Evolutionary conservation across 2,113 vertebrate genomes (phyloP).

Genomic region (Lathamus discolor): DNA sequence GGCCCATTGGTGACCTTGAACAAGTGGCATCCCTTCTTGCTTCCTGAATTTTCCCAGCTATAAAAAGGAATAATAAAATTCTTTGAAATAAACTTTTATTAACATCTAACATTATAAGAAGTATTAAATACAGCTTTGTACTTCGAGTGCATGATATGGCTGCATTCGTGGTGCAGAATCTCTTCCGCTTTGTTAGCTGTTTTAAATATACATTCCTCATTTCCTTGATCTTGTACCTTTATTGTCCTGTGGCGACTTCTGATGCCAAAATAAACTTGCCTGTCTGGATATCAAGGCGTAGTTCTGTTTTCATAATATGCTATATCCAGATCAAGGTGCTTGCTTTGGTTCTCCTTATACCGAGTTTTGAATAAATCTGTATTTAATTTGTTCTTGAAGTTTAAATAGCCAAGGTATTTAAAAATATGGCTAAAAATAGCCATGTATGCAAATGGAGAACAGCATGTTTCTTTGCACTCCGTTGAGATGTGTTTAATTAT

Average conservation of each 20-base stretch:
- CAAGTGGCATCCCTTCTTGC: neutral
- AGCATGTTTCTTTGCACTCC: slow-evolving; percentile 18
- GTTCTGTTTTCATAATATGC: slow-evolving; percentile 28
- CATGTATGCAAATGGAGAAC: neutral
- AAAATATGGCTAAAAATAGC: slow-evolving; percentile 14
- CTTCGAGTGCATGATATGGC: neutral
- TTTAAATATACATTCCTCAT: slow-evolving; percentile 27
- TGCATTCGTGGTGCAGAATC: neutral
- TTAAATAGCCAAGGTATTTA: slow-evolving; percentile 9
- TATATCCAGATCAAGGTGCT: slow-evolving; percentile 6
- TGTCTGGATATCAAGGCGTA: slow-evolving; percentile 14
- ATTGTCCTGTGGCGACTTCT: slow-evolving; percentile 7
- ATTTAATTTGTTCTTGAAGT: slow-evolving; percentile 52
- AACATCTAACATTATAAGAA: neutral
- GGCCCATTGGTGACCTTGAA: neutral
- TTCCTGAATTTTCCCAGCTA: neutral
- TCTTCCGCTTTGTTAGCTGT: neutral
- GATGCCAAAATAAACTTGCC: slow-evolving; percentile 41
- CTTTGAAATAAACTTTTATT: neutral
- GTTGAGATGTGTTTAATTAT: slow-evolving; percentile 15
- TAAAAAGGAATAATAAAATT: neutral
- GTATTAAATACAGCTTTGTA: neutral
- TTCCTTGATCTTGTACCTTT: slow-evolving; percentile 50
- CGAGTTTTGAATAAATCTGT: slow-evolving; percentile 30
- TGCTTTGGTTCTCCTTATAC: slow-evolving; percentile 1